Conservation (phyloP, 2,888 invertebrate species). For the Drosophila koepferae region DNA sequence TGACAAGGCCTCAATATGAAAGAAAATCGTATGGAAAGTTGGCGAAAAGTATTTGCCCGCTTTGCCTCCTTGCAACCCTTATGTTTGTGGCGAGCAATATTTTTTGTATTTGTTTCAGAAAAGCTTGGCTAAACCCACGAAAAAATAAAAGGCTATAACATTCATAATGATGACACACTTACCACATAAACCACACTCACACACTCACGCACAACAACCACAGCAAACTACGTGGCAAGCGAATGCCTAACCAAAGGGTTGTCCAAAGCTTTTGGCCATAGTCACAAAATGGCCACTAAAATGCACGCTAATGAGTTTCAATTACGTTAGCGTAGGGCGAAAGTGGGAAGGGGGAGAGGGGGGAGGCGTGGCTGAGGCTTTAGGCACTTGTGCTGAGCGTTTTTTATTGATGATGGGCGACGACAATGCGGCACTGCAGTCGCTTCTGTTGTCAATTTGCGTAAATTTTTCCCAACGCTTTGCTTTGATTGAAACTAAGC, state of each 20-base stretch:
- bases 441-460: constrained; percentile 77
- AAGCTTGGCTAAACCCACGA: constrained; percentile 41
- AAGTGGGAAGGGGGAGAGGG: too few species aligned
- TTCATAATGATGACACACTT: constrained; percentile 78
- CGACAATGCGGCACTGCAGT: constrained; percentile 49
- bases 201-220: constrained; percentile 28
- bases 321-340: constrained; percentile 56
- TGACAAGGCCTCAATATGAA: constrained; percentile 29
- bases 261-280: constrained; percentile 37
- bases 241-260: constrained; percentile 65
- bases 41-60: neutral
- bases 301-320: constrained; percentile 80
- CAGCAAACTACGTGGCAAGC: constrained; percentile 32
- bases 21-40: constrained; percentile 1
- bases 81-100: neutral
- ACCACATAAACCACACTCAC: constrained; percentile 73
- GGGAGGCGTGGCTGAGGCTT: neutral
- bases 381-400: constrained; percentile 47
- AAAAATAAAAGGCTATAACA: constrained; percentile 40
- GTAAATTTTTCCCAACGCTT: constrained; percentile 62
- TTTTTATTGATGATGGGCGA: constrained; percentile 67
- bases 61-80: constrained; percentile 1
- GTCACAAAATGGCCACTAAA: constrained; percentile 74
- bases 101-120: constrained; percentile 6
- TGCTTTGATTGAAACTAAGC: constrained; percentile 80